A percentile compares a stretch with the other conserved stretches of the same genome.
Conservation (phyloP, 35 echinoderm and acorn worm genomes). For the Ophiothrix spiculata region DNA sequence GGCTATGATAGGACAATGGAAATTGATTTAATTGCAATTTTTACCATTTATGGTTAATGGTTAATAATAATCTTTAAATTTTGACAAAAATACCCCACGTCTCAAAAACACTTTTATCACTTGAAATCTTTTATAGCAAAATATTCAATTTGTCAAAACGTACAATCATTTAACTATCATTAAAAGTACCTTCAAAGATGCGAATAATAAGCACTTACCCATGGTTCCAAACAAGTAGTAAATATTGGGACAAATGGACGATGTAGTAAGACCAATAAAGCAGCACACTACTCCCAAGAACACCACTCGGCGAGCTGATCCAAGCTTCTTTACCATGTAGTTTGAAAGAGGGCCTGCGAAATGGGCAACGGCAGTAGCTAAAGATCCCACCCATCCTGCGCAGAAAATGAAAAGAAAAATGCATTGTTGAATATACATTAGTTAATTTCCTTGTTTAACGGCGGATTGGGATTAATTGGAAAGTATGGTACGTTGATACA, state of each 20-base stretch:
- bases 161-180: too few species aligned
- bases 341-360: background rate
- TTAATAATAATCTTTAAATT: too few species aligned
- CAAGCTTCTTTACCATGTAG: background rate
- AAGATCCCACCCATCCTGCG: background rate
- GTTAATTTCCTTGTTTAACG: background rate
- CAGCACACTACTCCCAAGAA: background rate
- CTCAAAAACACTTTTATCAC: too few species aligned
- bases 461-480: background rate
- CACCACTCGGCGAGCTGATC: background rate
- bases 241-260: background rate
- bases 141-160: too few species aligned
- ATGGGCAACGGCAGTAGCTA: background rate
- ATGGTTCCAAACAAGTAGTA: constrained; percentile 10
- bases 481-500: background rate
- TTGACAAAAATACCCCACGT: too few species aligned
- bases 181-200: too few species aligned
- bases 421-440: background rate
- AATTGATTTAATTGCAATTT: too few species aligned
- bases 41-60: too few species aligned
- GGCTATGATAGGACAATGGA: too few species aligned
- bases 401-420: background rate
- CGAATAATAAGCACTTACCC: too few species aligned
- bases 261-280: background rate
- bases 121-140: too few species aligned